Conservation (phyloP, 2,113 vertebrate species). For the Illadopsis cleaveri region DNA sequence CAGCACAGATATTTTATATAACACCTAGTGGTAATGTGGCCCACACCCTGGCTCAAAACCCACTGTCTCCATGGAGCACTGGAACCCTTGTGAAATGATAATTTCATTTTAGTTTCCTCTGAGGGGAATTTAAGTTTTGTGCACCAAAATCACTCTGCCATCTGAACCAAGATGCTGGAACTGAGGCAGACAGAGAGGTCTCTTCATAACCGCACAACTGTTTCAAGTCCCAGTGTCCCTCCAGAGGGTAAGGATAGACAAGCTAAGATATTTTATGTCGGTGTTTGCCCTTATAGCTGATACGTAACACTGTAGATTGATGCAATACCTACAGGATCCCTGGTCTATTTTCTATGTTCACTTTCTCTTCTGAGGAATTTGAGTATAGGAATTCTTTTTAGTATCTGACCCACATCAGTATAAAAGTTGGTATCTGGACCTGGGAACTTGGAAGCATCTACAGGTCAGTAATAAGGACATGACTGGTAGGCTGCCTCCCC, state of each 20-base stretch:
- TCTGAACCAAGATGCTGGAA: background rate
- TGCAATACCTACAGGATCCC: background rate
- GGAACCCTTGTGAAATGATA: background rate
- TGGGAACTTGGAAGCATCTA: background rate
- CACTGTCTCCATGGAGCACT: background rate
- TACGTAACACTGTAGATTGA: background rate
- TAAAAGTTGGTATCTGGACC: background rate
- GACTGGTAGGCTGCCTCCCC: background rate
- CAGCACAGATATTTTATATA: background rate
- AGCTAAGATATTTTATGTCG: rapidly evolving
- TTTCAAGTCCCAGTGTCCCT: background rate
- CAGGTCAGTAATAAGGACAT: background rate
- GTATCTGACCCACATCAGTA: background rate
- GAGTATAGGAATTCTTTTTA: background rate
- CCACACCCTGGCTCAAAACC: background rate
- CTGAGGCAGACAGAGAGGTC: background rate
- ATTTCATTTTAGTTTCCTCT: background rate
- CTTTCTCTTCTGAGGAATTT: background rate
- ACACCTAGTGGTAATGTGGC: background rate
- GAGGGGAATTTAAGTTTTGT: background rate
- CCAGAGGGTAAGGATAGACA: background rate
- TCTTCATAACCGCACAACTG: background rate
- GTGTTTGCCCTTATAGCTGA: background rate
- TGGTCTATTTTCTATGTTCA: background rate
- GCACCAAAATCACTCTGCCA: background rate